phyloP scores from a whole-genome alignment of 1,140 invertebrate species.

The Neodiprion lecontei region DNA sequence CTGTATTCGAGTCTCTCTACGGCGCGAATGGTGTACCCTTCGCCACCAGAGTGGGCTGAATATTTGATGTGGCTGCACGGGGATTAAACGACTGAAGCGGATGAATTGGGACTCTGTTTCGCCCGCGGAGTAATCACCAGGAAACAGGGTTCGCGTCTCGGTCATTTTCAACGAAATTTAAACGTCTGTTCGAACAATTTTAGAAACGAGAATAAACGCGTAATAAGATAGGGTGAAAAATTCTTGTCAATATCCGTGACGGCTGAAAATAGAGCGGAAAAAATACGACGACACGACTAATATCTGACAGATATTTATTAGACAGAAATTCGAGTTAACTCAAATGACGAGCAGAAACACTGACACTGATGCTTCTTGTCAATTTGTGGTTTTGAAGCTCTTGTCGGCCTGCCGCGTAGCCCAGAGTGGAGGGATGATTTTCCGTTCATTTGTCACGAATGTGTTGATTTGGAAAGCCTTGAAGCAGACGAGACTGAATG shows the following conservation, averaged over 20 bases:
- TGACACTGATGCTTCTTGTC: too few relatives aligned
- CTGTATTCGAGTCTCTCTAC: not conserved
- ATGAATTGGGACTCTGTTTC: conserved; percentile 45
- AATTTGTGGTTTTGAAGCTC: too few relatives aligned
- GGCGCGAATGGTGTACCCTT: not conserved
- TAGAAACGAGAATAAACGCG: not conserved
- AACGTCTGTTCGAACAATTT: not conserved
- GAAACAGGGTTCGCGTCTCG: not conserved
- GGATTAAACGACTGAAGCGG: conserved; percentile 59
- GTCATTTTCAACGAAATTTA: not conserved
- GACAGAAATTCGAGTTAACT: too few relatives aligned
- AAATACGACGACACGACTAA: too few relatives aligned
- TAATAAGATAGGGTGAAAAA: not conserved
- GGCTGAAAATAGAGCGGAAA: too few relatives aligned
- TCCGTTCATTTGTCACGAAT: too few relatives aligned
- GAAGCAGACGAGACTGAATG: too few relatives aligned
- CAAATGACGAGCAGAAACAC: too few relatives aligned
- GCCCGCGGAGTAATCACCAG: not conserved
- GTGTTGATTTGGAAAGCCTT: too few relatives aligned
- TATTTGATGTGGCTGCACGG: conserved; percentile 59
- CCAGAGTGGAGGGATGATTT: too few relatives aligned
- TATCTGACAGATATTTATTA: too few relatives aligned
- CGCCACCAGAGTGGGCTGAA: conserved; percentile 45
- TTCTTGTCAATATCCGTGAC: not conserved
- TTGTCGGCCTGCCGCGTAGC: too few relatives aligned